Evolutionary conservation across 2,797 vertebrate genomes (phyloP).

Genomic region (Sebastes hopkinsi): DNA sequence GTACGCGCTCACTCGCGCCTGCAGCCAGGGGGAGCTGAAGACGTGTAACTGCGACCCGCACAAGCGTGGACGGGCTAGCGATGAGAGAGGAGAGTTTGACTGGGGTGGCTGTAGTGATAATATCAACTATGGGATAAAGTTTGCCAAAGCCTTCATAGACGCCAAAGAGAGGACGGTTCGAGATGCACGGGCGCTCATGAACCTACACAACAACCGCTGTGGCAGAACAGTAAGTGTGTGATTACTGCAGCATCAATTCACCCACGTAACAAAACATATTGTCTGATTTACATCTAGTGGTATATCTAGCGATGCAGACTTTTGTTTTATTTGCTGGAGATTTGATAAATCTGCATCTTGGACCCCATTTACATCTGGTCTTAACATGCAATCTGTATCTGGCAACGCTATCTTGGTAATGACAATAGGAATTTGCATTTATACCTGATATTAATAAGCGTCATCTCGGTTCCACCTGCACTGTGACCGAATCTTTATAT

Average conservation of each 20-base stretch:
- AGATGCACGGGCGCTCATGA: constrained; percentile 96
- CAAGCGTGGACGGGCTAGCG: constrained; percentile 88
- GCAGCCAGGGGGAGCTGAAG: constrained; percentile 97
- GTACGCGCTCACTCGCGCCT: constrained; percentile 94
- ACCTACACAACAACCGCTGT: constrained; percentile 98
- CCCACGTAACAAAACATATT: not conserved
- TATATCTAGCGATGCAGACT: not conserved
- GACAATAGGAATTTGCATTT: not conserved
- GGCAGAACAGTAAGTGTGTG: constrained; percentile 88
- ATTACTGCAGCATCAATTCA: not conserved
- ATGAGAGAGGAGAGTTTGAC: constrained; percentile 93
- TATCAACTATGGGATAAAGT: constrained; percentile 96
- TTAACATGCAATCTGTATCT: not conserved
- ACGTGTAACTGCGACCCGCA: constrained; percentile 93
- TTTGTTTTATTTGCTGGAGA: not conserved
- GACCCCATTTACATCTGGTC: not conserved
- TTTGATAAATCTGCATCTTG: not conserved
- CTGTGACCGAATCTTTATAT: not conserved
- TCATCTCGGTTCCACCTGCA: not conserved
- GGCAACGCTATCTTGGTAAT: not conserved
- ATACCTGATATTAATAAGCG: not conserved
- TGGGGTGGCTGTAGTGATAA: constrained; percentile 99
- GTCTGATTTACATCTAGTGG: not conserved
- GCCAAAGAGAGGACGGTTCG: constrained; percentile 95
- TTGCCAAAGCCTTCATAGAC: constrained; percentile 96